Base-by-base conservation (phyloP, 2,888 invertebrate genomes). In the Chaetoderma sp. region DNA sequence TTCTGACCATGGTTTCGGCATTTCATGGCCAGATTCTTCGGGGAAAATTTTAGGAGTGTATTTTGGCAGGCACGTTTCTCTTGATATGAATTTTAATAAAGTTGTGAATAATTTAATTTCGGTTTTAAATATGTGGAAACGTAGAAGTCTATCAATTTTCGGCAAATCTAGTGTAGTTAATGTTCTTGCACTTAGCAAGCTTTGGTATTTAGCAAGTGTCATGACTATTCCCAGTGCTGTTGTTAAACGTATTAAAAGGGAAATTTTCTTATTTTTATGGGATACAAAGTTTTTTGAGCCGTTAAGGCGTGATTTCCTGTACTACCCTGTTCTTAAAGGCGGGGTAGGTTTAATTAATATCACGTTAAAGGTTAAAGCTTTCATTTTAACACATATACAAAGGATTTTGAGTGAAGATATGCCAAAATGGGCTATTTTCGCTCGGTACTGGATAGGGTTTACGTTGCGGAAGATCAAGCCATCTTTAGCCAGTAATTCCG, bases 1-100 rank as follows among this genome's bases (percentile, higher is more conserved):
- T 28, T 52, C 52, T 23, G 28, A 52, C 52, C 52, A 52, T 30
- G 32, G 32, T 4, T 52, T 52, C 21, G 52, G 52, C 2, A 52
- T 52, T 2, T 52, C 52, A 4, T 52, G 52, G 52, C 52, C 52
- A 3, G 52, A 52, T 30, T 16, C 4, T 10, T n/a, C 18, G 2
- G n/a, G n/a, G n/a, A 52, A 52, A 23, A 32, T 52, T 2, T 16
- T 25, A 2, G 52, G 52, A 4, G 28, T 52, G 3, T 52, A 18
- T 52, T 3, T 3, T 2, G 52, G 52, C 10, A 27, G 23, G 8
- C 2, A 33, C 13, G 52, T 32, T 52, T 10, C 13, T 1, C 13
- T 23, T 16, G 32, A n/a, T 30, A 3, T 8, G 5, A 52, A 52
- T n/a, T 52, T 28, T 28, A 18, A 52, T 13, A 13, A 3, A 52